Percentiles rank a stretch among this genome's conserved stretches.
phyloP scores from a whole-genome alignment of 2,113 vertebrate species.

The Camelus dromedarius region DNA sequence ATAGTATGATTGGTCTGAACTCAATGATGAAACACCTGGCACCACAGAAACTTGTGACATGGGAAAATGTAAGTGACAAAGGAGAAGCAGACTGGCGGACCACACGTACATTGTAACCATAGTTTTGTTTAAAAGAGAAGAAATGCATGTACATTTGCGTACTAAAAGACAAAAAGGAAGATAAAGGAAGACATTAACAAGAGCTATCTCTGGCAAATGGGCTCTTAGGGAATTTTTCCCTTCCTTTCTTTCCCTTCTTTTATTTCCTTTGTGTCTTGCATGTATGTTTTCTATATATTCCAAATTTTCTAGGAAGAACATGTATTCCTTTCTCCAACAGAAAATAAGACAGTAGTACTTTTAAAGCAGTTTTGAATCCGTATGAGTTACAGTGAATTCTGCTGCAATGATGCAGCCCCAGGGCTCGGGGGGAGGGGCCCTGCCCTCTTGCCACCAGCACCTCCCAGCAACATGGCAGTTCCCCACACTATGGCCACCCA shows the following conservation, averaged over 20 bases:
- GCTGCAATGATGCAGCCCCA: not conserved
- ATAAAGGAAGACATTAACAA: not conserved
- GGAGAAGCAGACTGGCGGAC: not conserved
- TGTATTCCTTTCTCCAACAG: not conserved
- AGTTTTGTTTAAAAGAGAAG: conserved; percentile 14
- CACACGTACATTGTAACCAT: not conserved
- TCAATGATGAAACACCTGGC: not conserved
- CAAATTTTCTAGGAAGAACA: not conserved
- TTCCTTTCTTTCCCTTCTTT: not conserved
- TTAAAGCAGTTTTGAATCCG: not conserved
- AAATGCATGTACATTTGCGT: not conserved
- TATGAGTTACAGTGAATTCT: not conserved
- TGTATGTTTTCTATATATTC: not conserved
- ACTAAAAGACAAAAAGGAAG: not conserved
- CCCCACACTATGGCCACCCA: not conserved
- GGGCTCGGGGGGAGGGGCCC: not conserved
- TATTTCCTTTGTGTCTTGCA: not conserved
- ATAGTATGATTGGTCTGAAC: not conserved
- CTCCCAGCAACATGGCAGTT: not conserved
- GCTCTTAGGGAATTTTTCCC: not conserved
- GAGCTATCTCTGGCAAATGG: not conserved
- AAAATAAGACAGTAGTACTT: not conserved
- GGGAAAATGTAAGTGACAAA: not conserved
- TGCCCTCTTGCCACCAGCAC: not conserved
- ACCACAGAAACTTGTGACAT: not conserved